These are phyloP conservation scores for Amyelois transitella DNA, from an alignment of 1,140 invertebrate genomes.

Conservation along the genomic window DNA sequence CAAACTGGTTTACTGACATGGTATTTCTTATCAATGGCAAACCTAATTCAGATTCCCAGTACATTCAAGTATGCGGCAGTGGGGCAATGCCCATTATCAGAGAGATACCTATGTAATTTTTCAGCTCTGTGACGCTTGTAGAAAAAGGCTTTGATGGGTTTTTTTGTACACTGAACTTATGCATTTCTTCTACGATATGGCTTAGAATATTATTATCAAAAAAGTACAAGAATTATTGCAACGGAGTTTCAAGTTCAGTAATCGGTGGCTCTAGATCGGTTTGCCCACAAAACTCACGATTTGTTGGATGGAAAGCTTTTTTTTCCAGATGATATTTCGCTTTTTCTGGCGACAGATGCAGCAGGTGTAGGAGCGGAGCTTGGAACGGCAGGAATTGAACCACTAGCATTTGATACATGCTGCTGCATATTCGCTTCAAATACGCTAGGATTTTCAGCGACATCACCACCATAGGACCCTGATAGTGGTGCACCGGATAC, in stretches of 20 bases:
- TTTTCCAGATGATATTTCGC: too few relatives aligned
- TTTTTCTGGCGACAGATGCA: too few relatives aligned
- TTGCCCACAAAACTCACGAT: too few relatives aligned
- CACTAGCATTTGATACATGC: too few relatives aligned
- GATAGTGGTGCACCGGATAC: too few relatives aligned
- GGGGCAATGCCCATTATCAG: constrained; percentile 26
- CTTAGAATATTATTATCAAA: constrained; percentile 7
- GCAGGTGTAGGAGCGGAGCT: too few relatives aligned
- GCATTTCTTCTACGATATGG: constrained; percentile 9
- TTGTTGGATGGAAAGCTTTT: too few relatives aligned
- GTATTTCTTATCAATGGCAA: constrained; percentile 10
- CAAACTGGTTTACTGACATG: constrained; percentile 19
- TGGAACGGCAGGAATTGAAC: too few relatives aligned
- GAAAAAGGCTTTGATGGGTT: constrained; percentile 25
- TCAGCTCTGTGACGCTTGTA: constrained; percentile 5
- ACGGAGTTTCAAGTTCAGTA: constrained; percentile 20
- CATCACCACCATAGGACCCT: too few relatives aligned
- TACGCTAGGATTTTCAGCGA: too few relatives aligned
- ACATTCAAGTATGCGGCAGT: constrained; percentile 28
- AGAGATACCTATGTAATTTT: constrained; percentile 21
- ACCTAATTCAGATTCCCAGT: constrained; percentile 27
- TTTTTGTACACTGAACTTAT: constrained; percentile 17
- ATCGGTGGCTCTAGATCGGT: too few relatives aligned
- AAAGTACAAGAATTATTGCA: constrained; percentile 23
- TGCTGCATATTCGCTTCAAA: too few relatives aligned